Evolutionary conservation across 2,888 invertebrate species (phyloP), one percentile per base, ranked within the genome.

Genomic region (Seira musarum): DNA sequence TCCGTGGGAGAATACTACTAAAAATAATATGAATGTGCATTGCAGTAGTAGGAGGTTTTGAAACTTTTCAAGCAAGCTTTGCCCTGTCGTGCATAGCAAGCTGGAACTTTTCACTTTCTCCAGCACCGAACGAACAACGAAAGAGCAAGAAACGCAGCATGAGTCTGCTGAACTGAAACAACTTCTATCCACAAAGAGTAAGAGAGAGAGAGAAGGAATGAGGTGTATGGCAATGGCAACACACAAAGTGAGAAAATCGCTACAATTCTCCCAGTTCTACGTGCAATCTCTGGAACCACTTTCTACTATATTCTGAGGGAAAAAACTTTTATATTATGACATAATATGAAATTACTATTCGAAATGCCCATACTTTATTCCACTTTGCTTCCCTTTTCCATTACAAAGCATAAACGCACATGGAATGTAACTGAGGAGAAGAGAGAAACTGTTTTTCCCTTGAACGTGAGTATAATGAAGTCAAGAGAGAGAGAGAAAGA

Each of bases 331-430:
- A 57, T 57, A 57, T 57, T 57, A 57, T 57, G 57, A 57, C 57
- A 57, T 57, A 57, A 57, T 57, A 57, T n/a, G 57, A n/a, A 57
- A 57, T 57, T 57, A 57, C 57, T 57, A 57, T 17, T 57, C n/a
- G n/a, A 17, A 6, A 57, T 57, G n/a, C 17, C 10, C 57, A 57
- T 67, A 64, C 77, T 57, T 77, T 76, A 68, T 57, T 65, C 46
- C 49, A 60, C 68, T 69, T 76, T 19, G 46, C 53, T 77, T 69
- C 70, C 77, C 35, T 49, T 77, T 77, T 60, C 69, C 65, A 77
- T 70, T 70, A 70, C 69, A 63, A 8, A n/a, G 57, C 57, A n/a
- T 57, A 57, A n/a, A 10, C 3, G 57, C 17, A 57, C 57, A 57
- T 57, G n/a, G n/a, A n/a, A n/a, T n/a, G n/a, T n/a, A n/a, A n/a